Base-by-base conservation (phyloP, 2,797 vertebrate species). In the Coluber constrictor region DNA sequence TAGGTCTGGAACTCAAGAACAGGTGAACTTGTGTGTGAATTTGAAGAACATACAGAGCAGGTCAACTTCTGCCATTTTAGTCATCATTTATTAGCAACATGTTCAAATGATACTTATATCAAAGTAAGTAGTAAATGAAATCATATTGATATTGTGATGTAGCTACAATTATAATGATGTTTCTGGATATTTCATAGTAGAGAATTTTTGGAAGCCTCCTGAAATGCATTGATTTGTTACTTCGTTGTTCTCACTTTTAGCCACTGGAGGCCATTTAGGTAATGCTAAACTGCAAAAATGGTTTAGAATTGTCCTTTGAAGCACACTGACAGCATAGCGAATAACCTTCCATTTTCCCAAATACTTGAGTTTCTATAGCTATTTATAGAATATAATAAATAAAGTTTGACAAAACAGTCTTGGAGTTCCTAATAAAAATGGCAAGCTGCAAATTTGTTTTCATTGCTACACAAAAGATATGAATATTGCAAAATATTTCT, bases 11-110 rank as follows among this genome's bases (percentile, higher is more conserved):
- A 98, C 83, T 98, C 98, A 56, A 93, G 98, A 95, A 98, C 96
- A 51, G 98, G 98, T 29, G 95, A 95, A 25, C 97, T 98, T 92
- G 93, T 97, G 13, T 95, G 97, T 86, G 94, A 96, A 1, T 99
- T 99, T 10, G 96, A 97, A 3, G 98, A 98, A 47, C 99, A 99
- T 8, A 95, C 97, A 0, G 99, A 99, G 96, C 98, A 99, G 95
- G 98, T 99, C 95, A 99, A 98, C 90, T 98, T 99, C 97, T 99
- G 99, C 95, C 97, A 98, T 96, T 99, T 99, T 94, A 99, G 91
- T 1, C 98, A 91, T 1, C 98, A 98, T 94, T 98, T 99, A 79
- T 97, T 99, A 95, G 99, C 98, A 94, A 99, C 99, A 66, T 99
- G 98, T 94, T 99, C 99, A 88, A 98, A 98, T 54, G 99, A 99